A percentile compares a stretch with the other conserved stretches of the same genome.
Conservation (phyloP, 2,888 invertebrate species). For the Dusona sp. region DNA sequence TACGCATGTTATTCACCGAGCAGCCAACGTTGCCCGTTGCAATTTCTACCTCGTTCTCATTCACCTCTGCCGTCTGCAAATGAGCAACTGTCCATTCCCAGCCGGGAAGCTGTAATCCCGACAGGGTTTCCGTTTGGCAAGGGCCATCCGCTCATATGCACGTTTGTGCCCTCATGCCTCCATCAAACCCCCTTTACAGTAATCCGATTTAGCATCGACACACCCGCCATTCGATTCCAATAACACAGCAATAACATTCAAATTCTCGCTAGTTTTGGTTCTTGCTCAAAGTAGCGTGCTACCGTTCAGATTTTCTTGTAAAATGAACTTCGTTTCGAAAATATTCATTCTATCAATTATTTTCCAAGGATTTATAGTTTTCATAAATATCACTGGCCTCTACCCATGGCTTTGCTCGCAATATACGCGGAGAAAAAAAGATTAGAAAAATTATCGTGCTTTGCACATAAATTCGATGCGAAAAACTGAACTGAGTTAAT, state of each 20-base stretch:
- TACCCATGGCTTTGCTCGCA: too few species aligned
- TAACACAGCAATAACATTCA: conserved; percentile 76
- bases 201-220: conserved; percentile 75
- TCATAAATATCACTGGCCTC: too few species aligned
- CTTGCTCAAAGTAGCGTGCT: background rate
- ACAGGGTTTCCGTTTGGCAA: conserved; percentile 75
- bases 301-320: background rate
- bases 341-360: background rate
- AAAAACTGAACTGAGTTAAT: too few species aligned
- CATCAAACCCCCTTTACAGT: conserved; percentile 73
- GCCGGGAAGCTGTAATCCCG: conserved; percentile 76
- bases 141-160: conserved; percentile 63
- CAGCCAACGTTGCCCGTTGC: conserved; percentile 11
- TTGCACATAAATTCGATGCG: too few species aligned
- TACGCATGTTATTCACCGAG: conserved; percentile 47
- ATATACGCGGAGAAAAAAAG: too few species aligned
- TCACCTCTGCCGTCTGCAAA: conserved; percentile 66
- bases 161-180: conserved; percentile 52
- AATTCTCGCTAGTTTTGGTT: conserved; percentile 56
- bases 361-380: background rate
- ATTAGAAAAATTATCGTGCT: too few species aligned
- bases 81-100: conserved; percentile 79
- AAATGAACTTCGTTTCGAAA: background rate
- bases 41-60: conserved; percentile 44
- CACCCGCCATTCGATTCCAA: conserved; percentile 78